Base-by-base conservation (phyloP, 2,888 invertebrate species). In the Autographa gamma region DNA sequence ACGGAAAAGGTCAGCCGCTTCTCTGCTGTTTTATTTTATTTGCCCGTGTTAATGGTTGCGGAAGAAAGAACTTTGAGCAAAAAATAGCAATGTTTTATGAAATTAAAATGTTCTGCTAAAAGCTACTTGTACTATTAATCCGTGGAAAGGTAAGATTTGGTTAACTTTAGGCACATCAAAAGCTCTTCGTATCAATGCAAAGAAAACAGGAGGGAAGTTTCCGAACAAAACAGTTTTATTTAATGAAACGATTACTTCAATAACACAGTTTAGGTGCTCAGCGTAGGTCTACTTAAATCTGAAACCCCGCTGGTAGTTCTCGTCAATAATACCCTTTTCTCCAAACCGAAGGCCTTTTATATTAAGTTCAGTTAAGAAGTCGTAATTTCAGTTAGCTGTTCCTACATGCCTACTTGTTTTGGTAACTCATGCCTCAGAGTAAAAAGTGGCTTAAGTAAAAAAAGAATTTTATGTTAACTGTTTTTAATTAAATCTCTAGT, bases 181-280 rank as follows among this genome's bases (percentile, higher is more conserved):
- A 11, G 6, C 34, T n/a, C n/a, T 34, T 38, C 18, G 19, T 18
- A 18, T 11, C 18, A 9, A 38, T 38, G 11, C 19, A 16, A 11
- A 31, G 4, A 0, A 32, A 8, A 52, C 11, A 32, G 7, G 52
- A 32, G 32, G 2, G 18, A 16, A 38, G 38, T 58, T 31, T 5
- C 41, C 38, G 16, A 64, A 16, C 18, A 38, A 63, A 62, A 43
- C 48, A 48, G 67, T 64, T 61, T 19, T 25, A 56, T 43, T 63
- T 63, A 67, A 52, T 69, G 43, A 32, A 25, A 19, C 38, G 41
- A 72, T 78, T 72, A 72, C 61, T 70, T 62, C 48, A 71, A 71
- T 71, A 70, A 66, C 52, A 66, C 48, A 75, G 72, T 80, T 70
- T 62, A 65, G 64, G 19, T 58, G 11, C 74, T 8, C 80, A 71